Evolutionary conservation across 2,797 vertebrate species (phyloP).

Genomic region (Gymnopithys bicolor): DNA sequence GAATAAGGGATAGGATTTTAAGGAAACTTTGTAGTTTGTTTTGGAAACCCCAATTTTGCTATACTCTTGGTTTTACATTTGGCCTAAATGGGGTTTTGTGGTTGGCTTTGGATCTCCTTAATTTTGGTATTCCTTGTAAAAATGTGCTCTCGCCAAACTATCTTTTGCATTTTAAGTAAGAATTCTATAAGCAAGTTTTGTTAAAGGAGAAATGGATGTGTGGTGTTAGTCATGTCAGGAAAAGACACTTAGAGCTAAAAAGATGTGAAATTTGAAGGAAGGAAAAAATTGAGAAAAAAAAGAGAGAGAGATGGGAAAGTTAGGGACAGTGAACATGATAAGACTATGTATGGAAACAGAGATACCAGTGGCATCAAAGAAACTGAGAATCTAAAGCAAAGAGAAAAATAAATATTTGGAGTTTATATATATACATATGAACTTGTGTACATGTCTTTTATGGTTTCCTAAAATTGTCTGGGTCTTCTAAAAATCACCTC

Average conservation of each 20-base stretch:
- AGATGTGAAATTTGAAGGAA: not conserved
- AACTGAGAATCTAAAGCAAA: not conserved
- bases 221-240: not conserved
- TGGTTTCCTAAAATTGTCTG: constrained; percentile 14
- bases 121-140: not conserved
- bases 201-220: not conserved
- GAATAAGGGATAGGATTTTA: not conserved
- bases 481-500: constrained; percentile 1
- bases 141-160: not conserved
- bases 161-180: not conserved
- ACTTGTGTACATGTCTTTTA: not conserved
- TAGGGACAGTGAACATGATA: not conserved
- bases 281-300: not conserved
- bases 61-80: not conserved
- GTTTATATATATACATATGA: not conserved
- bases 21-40: constrained; percentile 16
- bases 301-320: not conserved
- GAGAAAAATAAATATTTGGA: not conserved
- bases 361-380: not conserved
- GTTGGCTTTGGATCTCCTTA: not conserved
- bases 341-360: not conserved
- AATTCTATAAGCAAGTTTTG: not conserved
- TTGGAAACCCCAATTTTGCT: not conserved
- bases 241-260: not conserved
- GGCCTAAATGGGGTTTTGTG: not conserved